Percentiles rank a stretch among this genome's conserved stretches.
Evolutionary conservation across 2,113 vertebrate species (phyloP).

Genomic region (Eupsittula cactorum): DNA sequence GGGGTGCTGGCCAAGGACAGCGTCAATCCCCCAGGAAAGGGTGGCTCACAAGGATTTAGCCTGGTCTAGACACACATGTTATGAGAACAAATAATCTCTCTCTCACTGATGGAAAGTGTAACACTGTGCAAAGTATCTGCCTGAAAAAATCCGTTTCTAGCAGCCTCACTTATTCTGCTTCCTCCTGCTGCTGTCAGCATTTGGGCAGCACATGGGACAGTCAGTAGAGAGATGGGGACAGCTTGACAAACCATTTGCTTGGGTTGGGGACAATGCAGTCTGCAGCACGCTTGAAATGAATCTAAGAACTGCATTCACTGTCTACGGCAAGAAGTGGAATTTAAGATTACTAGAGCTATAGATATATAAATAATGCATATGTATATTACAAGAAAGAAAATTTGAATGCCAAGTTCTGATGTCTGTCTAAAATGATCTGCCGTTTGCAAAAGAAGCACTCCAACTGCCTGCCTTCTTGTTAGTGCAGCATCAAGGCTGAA

Average conservation of each 20-base stretch:
- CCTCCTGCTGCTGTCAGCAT: background rate
- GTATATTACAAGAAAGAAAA: background rate
- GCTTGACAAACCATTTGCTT: background rate
- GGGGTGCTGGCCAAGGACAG: background rate
- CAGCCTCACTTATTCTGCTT: background rate
- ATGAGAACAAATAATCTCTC: background rate
- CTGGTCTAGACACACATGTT: background rate
- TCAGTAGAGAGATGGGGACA: background rate
- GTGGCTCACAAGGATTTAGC: background rate
- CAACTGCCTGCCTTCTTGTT: background rate
- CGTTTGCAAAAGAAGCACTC: background rate
- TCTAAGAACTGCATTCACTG: background rate
- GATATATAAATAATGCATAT: background rate
- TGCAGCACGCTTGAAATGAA: background rate
- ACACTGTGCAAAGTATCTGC: background rate
- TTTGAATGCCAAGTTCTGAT: background rate
- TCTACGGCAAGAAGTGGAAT: background rate
- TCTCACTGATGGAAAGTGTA: background rate
- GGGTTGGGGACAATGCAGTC: background rate
- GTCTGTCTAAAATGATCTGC: background rate
- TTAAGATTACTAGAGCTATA: background rate
- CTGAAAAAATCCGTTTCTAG: background rate
- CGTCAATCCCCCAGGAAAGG: rapidly evolving
- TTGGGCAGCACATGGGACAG: background rate
- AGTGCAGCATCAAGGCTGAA: background rate